These are phyloP conservation scores for Hoplostethus mediterraneus DNA, from an alignment of 2,797 vertebrate species.

Conservation along the genomic window DNA sequence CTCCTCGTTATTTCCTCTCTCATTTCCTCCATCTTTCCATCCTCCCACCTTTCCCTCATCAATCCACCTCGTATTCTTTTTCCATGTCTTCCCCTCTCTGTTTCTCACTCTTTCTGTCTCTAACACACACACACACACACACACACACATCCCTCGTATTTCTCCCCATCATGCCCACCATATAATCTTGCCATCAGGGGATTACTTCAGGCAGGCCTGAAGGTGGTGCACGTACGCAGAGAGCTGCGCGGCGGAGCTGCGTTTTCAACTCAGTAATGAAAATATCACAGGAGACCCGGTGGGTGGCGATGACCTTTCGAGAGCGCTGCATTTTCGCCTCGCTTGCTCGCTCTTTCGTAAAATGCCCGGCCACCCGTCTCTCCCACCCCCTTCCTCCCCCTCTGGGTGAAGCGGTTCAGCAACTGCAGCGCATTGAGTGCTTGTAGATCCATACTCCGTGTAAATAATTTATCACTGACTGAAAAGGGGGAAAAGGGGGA, in stretches of 20 bases:
- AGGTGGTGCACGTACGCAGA: slow-evolving; percentile 71
- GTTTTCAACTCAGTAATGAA: slow-evolving; percentile 80
- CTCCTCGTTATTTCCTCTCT: not conserved
- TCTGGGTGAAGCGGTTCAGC: slow-evolving; percentile 72
- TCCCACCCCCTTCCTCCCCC: slow-evolving; percentile 54
- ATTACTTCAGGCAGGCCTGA: slow-evolving; percentile 59
- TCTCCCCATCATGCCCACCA: slow-evolving; percentile 35
- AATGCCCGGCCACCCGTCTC: slow-evolving; percentile 76
- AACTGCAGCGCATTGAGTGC: slow-evolving; percentile 73
- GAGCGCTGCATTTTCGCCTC: slow-evolving; percentile 76
- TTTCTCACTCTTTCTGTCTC: not conserved
- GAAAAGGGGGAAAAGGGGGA: slow-evolving; percentile 36
- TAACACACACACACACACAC: not conserved
- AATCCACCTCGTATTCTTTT: not conserved
- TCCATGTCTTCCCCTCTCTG: not conserved
- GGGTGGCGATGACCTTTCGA: slow-evolving; percentile 85
- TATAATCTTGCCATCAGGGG: slow-evolving; percentile 42
- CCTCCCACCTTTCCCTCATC: too few relatives aligned
- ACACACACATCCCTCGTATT: slow-evolving; percentile 4
- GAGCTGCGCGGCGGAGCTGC: slow-evolving; percentile 51
- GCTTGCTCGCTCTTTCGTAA: slow-evolving; percentile 83
- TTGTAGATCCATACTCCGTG: slow-evolving; percentile 78
- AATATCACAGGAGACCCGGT: slow-evolving; percentile 84
- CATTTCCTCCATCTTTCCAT: not conserved
- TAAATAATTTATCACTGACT: slow-evolving; percentile 77